Conservation (phyloP, 2,888 invertebrate species). For the Ethmia dodecea region DNA sequence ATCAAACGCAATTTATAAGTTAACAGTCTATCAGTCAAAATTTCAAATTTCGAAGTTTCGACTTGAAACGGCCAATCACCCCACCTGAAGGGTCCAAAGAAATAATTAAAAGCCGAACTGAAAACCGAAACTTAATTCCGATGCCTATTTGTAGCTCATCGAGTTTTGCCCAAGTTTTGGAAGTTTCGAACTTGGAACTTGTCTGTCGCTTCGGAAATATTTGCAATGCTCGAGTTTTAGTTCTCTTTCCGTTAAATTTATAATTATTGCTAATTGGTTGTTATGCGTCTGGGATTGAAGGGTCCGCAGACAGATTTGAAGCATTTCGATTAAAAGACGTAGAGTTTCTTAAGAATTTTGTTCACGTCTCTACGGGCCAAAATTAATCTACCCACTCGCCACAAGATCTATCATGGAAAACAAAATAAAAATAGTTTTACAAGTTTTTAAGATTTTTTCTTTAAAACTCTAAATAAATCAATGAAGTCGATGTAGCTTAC, state of each 20-base stretch:
- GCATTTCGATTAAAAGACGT: no score
- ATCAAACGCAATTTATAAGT: slow-evolving; percentile 12
- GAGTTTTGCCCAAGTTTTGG: slow-evolving; percentile 44
- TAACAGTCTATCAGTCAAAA: slow-evolving; percentile 13
- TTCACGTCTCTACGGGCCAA: no score
- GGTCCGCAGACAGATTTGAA: no score
- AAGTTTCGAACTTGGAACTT: slow-evolving; percentile 43
- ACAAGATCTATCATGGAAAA: no score
- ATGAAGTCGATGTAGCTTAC: no score
- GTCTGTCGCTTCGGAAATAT: slow-evolving; percentile 50
- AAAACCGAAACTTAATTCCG: slow-evolving; percentile 69
- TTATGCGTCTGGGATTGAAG: not conserved
- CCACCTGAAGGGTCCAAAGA: slow-evolving; percentile 52
- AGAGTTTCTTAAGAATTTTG: no score
- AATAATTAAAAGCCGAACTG: slow-evolving; percentile 75
- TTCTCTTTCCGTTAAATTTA: slow-evolving; percentile 59
- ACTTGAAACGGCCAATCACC: slow-evolving; percentile 33
- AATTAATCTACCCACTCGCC: no score
- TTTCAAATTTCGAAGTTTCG: no score
- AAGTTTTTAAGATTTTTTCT: no score
- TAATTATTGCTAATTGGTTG: slow-evolving; percentile 65
- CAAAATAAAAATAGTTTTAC: no score
- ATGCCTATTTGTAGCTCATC: slow-evolving; percentile 73
- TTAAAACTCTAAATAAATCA: no score
- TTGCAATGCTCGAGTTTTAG: slow-evolving; percentile 58